Base-by-base conservation (phyloP, 2,888 invertebrate species). In the Eucera pruinosa region DNA sequence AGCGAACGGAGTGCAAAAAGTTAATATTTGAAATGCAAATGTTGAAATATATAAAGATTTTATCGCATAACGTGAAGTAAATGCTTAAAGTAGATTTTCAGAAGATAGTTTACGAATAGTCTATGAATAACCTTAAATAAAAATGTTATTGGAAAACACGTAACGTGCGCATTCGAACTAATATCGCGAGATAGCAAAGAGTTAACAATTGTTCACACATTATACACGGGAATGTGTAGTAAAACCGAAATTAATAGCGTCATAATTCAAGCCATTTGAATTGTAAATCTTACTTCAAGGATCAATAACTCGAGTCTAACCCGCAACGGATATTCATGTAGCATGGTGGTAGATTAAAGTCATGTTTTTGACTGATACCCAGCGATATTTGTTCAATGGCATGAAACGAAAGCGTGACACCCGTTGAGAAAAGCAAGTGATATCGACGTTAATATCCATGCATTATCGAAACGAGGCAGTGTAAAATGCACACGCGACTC, bases 241-340 rank as follows among this genome's bases (percentile, higher is more conserved):
- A 66, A 54, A 66, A 58, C 3, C 20, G 20, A 58, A 57, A 73
- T 43, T 45, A 55, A 71, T 27, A 20, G 30, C 27, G 11, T n/a
- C 55, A 43, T 57, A 71, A 48, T 48, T 36, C 27, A 5, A 36
- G 30, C 5, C 13, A 23, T 47, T 57, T 48, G 41, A 54, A 71
- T 50, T 45, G 23, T 27, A 50, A 64, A 57, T 36, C n/a, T 47
- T 13, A 23, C 27, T 11, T 6, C 23, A 13, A 36, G 4, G n/a
- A 36, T 20, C 18, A 30, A 57, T 71, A 71, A 62, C 43, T 55
- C n/a, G 27, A 27, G n/a, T 20, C 25, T 55, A 70, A 50, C 36
- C 7, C 48, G 57, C 55, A 23, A 48, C 62, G 5, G 27, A 68
- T 52, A 58, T 71, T 45, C 45, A 9, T 11, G 11, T 33, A 41